Conservation (phyloP, 2,113 vertebrate species). For the Pseudopipra pipra region DNA sequence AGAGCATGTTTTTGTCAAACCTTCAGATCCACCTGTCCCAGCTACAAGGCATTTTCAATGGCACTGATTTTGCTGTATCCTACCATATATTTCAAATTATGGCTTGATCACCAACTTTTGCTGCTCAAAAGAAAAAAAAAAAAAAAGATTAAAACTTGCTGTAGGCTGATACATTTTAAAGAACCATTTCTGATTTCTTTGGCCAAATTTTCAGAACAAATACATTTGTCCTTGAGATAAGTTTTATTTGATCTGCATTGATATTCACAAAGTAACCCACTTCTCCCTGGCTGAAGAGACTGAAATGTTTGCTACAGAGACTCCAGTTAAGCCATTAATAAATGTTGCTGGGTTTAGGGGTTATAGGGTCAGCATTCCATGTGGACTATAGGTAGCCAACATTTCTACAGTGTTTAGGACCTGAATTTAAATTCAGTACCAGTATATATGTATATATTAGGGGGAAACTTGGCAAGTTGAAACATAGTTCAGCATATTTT, state of each 20-base stretch:
- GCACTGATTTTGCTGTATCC: background rate
- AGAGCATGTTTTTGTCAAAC: background rate
- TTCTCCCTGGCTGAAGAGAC: conserved; percentile 7
- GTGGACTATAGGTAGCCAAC: background rate
- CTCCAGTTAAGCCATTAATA: conserved; percentile 23
- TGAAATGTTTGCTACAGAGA: background rate
- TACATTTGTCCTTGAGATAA: conserved; percentile 23
- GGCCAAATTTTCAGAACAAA: background rate
- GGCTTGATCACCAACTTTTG: background rate
- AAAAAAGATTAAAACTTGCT: background rate
- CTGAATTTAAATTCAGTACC: conserved; percentile 3
- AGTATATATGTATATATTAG: background rate
- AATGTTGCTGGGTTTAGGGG: background rate
- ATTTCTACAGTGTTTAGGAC: background rate
- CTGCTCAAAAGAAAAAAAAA: background rate
- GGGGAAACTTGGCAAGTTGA: background rate
- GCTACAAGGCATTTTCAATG: background rate
- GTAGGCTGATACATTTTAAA: background rate
- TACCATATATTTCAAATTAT: background rate
- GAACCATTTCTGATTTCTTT: background rate
- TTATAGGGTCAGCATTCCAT: background rate
- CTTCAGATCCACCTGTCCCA: background rate
- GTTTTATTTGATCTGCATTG: conserved; percentile 35
- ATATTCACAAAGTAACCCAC: conserved; percentile 26
- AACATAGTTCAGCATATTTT: background rate